Percentiles rank a stretch among this genome's conserved stretches.
phyloP scores from a whole-genome alignment of 2,888 invertebrate genomes.

The Gastracanthus pulcherrimus region DNA sequence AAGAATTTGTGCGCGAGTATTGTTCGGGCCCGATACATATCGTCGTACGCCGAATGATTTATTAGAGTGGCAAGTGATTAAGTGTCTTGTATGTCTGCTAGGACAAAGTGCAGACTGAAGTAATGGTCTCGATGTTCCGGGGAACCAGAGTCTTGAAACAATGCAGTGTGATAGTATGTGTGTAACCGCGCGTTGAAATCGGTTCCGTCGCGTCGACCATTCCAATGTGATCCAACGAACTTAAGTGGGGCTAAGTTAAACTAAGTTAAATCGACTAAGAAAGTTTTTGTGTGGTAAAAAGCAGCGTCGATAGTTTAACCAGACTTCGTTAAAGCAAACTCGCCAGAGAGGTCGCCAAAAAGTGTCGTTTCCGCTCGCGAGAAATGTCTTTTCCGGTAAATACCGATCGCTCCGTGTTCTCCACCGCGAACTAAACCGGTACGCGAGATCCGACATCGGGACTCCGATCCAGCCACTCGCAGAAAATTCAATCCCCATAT shows the following conservation, averaged over 20 bases:
- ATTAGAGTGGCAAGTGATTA: background rate
- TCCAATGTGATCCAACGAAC: background rate
- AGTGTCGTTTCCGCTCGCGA: no score
- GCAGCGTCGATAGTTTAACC: no score
- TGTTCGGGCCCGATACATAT: background rate
- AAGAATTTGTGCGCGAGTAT: background rate
- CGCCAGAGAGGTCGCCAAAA: no score
- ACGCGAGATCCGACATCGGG: no score
- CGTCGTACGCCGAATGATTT: background rate
- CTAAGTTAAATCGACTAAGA: background rate
- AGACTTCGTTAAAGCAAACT: no score
- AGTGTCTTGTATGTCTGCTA: background rate
- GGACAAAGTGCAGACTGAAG: background rate
- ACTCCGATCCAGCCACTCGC: no score
- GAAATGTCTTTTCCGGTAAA: no score
- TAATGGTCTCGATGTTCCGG: background rate
- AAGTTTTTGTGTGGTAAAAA: background rate
- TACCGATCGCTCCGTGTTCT: no score
- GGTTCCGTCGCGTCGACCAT: background rate
- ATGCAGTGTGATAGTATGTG: background rate
- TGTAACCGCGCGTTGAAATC: background rate
- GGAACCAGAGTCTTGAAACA: background rate
- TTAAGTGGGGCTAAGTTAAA: no score
- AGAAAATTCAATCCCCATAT: no score
- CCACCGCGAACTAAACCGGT: no score